A percentile compares a stretch with the other conserved stretches of the same genome.
Evolutionary conservation across 2,113 vertebrate genomes (phyloP).

Genomic region (Silurus meridionalis): DNA sequence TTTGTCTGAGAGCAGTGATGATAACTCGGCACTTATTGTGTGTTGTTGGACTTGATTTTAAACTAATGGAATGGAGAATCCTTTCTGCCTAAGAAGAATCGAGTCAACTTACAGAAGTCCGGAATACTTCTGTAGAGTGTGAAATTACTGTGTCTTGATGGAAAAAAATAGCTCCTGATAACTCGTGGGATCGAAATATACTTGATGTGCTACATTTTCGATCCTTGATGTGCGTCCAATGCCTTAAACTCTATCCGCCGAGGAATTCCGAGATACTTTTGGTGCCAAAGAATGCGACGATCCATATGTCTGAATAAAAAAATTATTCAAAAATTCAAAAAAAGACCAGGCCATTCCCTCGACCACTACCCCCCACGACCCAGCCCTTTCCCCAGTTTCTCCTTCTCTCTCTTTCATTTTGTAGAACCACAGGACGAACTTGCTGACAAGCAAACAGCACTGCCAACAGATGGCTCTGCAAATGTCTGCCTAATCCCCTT

Average conservation of each 20-base stretch:
- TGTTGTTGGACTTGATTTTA: background rate
- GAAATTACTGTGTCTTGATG: background rate
- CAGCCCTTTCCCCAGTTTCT: background rate
- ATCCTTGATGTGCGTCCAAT: background rate
- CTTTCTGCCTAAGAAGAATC: background rate
- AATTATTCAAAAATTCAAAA: background rate
- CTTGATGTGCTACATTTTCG: no score
- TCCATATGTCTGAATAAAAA: constrained; percentile 9
- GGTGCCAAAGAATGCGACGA: background rate
- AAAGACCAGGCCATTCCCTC: background rate
- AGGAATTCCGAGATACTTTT: background rate
- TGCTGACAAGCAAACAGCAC: constrained; percentile 28
- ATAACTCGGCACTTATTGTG: background rate
- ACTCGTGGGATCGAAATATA: background rate
- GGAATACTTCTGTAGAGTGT: background rate
- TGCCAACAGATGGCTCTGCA: constrained; percentile 13
- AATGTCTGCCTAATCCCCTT: constrained; percentile 6
- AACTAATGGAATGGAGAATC: background rate
- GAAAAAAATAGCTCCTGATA: background rate
- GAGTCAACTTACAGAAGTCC: background rate
- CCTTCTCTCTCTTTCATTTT: background rate
- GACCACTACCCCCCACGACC: no score
- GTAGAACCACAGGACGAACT: background rate
- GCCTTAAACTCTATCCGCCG: background rate
- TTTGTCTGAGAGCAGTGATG: background rate